A percentile compares a stretch with the other conserved stretches of the same genome.
These are phyloP conservation scores for Myiotriccus ornatus DNA, from an alignment of 2,797 vertebrate genomes.

Conservation along the genomic window DNA sequence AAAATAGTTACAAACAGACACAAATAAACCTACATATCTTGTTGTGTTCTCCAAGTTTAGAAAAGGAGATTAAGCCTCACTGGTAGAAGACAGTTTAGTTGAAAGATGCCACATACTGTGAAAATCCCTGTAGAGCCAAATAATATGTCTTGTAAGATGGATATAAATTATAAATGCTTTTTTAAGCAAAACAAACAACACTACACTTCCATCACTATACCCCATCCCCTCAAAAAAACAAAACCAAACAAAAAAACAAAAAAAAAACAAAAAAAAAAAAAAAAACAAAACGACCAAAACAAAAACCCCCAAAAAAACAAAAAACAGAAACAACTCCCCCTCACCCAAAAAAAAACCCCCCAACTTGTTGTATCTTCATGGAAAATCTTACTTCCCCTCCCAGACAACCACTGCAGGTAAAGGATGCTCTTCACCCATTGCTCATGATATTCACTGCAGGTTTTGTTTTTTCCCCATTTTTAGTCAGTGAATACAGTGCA, in stretches of 20 bases:
- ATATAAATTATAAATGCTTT: background rate
- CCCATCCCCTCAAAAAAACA: fast-evolving
- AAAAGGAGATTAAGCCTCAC: conserved; percentile 3
- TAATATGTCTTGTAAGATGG: background rate
- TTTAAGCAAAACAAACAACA: background rate
- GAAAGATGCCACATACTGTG: background rate
- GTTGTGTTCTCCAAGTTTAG: conserved; percentile 9
- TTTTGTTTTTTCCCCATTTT: background rate
- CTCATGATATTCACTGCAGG: background rate
- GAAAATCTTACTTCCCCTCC: background rate
- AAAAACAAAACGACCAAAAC: too few relatives aligned
- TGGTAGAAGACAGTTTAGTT: background rate
- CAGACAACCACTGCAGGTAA: background rate
- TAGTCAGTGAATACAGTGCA: background rate
- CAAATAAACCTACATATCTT: background rate
- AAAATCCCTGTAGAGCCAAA: background rate
- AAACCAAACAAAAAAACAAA: background rate
- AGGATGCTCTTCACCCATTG: background rate
- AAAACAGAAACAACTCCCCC: background rate
- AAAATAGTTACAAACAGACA: conserved; percentile 45
- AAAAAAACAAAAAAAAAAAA: background rate
- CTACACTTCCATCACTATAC: background rate
- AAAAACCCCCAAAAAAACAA: background rate
- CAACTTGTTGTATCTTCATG: background rate
- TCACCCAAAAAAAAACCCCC: background rate